phyloP scores from a whole-genome alignment of 2,113 vertebrate species.

The Odobenus rosmarus region DNA sequence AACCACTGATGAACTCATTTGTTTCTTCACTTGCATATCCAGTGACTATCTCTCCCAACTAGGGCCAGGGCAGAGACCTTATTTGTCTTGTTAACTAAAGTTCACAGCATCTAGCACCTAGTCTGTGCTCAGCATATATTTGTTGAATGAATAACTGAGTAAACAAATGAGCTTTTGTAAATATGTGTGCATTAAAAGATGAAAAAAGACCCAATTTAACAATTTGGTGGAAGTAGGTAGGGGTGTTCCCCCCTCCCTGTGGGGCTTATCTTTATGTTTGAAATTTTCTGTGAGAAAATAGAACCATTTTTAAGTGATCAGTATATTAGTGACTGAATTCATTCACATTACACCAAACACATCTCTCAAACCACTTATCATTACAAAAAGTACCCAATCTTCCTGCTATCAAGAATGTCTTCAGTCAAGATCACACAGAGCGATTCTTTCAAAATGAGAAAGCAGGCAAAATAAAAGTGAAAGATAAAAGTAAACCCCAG shows the following conservation, averaged over 20 bases:
- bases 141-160: not conserved
- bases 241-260: too few relatives aligned
- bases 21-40: not conserved
- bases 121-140: not conserved
- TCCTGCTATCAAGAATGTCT: not conserved
- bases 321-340: not conserved
- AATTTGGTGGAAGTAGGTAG: not conserved
- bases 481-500: not conserved
- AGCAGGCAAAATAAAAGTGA: not conserved
- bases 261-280: not conserved
- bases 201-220: not conserved
- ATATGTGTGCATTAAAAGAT: not conserved
- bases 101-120: not conserved
- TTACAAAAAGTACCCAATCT: not conserved
- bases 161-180: not conserved
- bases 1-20: not conserved
- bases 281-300: not conserved
- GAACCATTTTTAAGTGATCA: not conserved
- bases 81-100: not conserved
- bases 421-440: not conserved
- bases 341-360: not conserved
- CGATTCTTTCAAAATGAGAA: not conserved
- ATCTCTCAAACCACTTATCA: not conserved
- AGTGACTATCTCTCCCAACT: not conserved
- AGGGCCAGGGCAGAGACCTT: not conserved